Base-by-base conservation (phyloP, 2,888 invertebrate species). In the Conchocele bisecta region DNA sequence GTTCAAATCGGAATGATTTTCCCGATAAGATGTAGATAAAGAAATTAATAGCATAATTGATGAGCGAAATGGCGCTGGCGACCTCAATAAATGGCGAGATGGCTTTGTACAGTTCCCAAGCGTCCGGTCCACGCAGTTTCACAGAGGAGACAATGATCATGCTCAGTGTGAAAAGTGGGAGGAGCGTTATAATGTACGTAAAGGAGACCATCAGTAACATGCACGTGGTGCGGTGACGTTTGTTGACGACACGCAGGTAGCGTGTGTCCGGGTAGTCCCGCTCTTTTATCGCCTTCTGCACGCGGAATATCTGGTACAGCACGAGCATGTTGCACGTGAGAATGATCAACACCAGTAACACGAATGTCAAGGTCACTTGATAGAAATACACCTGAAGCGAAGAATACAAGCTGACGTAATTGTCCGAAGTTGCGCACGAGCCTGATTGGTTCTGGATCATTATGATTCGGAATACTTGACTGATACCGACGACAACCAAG, bases 21-120 rank as follows among this genome's bases (percentile, higher is more conserved):
- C 87, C 88, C 3, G 85, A 87, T 29, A 89, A 60, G 11, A 88
- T 84, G 63, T 89, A 89, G 26, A 88, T 87, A 65, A 83, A 88
- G 73, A 89, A 89, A 57, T 89, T 89, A 1, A 70, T 69, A 6
- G 78, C 83, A 61, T 87, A 89, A 63, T 87, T 89, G 1, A 86
- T 41, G 20, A 83, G 77, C 0, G 85, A 85, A n/a, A 87, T 26
- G 0, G 83, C 72, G 26, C 81, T 80, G 22, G 84, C 67, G 5
- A 86, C 22, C 13, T 83, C 75, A 3, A 70, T 41, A 37, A 81
- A 72, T 29, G 85, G 85, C 33, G 58, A 69, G 6, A 83, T 42
- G 4, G 69, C 51, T 7, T 59, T n/a, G 29, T 75, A 71, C 7
- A 85, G 46, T 28, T 35, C 24, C 20, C 37, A 39, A 33, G 80